Percentiles rank a stretch among this genome's conserved stretches.
Conservation (phyloP, 2,888 invertebrate species). For the Spilarctia lutea region DNA sequence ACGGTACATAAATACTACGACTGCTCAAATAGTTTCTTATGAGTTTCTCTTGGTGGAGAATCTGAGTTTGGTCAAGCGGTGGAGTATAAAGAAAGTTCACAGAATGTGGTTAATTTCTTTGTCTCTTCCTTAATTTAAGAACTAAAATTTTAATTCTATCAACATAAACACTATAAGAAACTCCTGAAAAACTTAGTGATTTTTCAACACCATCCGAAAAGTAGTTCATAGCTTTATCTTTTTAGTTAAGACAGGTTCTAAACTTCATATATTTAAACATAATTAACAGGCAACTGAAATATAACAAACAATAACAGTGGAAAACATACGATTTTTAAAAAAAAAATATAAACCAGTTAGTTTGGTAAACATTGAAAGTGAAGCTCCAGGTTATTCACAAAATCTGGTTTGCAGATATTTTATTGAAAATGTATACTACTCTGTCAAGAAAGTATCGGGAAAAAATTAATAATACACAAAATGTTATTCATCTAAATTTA, state of each 20-base stretch:
- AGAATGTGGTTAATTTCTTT: not conserved
- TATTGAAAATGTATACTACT: too few species aligned
- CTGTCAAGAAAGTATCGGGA: too few species aligned
- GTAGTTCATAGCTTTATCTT: not conserved
- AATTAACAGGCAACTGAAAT: not conserved
- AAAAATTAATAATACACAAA: too few species aligned
- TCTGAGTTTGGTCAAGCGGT: slow-evolving; percentile 25
- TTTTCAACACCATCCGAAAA: not conserved
- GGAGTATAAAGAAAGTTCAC: slow-evolving; percentile 12
- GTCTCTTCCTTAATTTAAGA: not conserved
- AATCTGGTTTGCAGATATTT: not conserved
- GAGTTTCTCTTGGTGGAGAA: not conserved
- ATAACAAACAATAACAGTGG: not conserved
- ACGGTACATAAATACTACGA: too few species aligned
- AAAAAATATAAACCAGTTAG: not conserved
- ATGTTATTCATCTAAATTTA: too few species aligned
- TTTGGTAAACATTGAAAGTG: not conserved
- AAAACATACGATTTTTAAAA: not conserved
- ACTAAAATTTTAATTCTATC: not conserved
- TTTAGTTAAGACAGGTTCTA: not conserved
- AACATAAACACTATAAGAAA: not conserved
- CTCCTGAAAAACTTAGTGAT: not conserved
- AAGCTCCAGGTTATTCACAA: not conserved
- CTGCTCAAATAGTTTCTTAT: too few species aligned
- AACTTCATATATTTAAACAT: not conserved